A percentile compares a stretch with the other conserved stretches of the same genome.
These are phyloP conservation scores for Ailuropoda melanoleuca DNA, from an alignment of 2,113 vertebrate species.

Conservation along the genomic window DNA sequence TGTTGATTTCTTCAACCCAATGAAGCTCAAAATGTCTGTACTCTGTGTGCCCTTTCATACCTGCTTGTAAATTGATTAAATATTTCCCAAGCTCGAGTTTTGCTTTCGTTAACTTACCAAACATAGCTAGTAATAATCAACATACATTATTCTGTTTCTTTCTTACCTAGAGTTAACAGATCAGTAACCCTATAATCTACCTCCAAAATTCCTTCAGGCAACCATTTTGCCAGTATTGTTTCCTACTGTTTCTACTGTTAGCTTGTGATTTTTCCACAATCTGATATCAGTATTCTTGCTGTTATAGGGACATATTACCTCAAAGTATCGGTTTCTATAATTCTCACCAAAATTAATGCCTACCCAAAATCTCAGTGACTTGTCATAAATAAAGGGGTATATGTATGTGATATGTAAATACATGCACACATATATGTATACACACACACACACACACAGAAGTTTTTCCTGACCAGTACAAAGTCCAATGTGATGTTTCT, in stretches of 20 bases:
- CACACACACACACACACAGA: not conserved
- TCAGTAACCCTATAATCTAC: not conserved
- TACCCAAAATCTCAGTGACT: not conserved
- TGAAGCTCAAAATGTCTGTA: not conserved
- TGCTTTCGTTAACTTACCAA: slow-evolving; percentile 22
- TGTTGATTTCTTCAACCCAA: not conserved
- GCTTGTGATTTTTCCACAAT: not conserved
- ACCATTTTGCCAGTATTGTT: not conserved
- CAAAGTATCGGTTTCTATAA: not conserved
- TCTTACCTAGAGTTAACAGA: not conserved
- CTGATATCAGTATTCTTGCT: not conserved
- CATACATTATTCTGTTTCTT: not conserved
- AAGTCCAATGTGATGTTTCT: not conserved
- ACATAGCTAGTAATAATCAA: not conserved
- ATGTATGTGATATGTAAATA: not conserved
- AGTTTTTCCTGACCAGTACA: not conserved
- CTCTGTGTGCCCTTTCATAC: not conserved
- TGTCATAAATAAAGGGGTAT: not conserved
- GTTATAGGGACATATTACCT: not conserved
- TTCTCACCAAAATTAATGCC: not conserved
- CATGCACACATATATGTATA: too few species aligned
- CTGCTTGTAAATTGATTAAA: not conserved
- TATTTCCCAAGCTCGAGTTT: not conserved
- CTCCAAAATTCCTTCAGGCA: not conserved
- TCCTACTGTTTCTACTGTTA: not conserved